Percentiles rank a stretch among this genome's conserved stretches.
These are phyloP conservation scores for Ooceraea biroi DNA, from an alignment of 1,140 invertebrate species.

Conservation along the genomic window DNA sequence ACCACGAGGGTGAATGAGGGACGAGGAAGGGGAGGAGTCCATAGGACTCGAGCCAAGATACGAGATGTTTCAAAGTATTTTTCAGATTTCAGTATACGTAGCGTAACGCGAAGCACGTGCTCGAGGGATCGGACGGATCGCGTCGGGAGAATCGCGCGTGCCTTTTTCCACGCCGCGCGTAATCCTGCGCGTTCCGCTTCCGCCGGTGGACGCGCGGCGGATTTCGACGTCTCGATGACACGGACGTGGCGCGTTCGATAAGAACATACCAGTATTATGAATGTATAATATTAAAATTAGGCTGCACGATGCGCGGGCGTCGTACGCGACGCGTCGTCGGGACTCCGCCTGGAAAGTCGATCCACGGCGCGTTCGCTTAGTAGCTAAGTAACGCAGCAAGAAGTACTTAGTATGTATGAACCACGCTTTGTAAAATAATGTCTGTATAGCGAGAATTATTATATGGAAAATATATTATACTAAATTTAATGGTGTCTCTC, in stretches of 20 bases:
- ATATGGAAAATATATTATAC: constrained; percentile 87
- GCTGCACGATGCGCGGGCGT: constrained; percentile 55
- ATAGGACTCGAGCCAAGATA: constrained; percentile 53
- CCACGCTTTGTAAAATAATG: constrained; percentile 86
- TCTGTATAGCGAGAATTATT: constrained; percentile 87
- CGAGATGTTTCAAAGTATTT: constrained; percentile 77
- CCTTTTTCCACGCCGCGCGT: background rate
- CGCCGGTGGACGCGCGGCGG: background rate
- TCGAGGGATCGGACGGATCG: constrained; percentile 35
- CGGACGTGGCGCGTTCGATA: constrained; percentile 77
- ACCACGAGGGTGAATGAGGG: background rate
- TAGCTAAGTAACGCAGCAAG: constrained; percentile 79
- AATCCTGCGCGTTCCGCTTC: too few relatives aligned
- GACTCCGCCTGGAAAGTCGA: constrained; percentile 34
- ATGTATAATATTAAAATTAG: constrained; percentile 83
- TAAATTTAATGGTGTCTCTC: constrained; percentile 80
- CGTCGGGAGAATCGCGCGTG: constrained; percentile 6
- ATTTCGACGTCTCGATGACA: constrained; percentile 70
- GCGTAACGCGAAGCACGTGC: constrained; percentile 55
- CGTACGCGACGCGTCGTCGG: constrained; percentile 36
- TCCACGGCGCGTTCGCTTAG: constrained; percentile 50
- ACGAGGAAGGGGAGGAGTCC: background rate
- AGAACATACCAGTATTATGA: constrained; percentile 86
- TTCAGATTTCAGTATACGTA: constrained; percentile 78
- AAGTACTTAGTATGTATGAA: constrained; percentile 76